Conservation (phyloP, 2,113 vertebrate species). For the Pitta sordida region DNA sequence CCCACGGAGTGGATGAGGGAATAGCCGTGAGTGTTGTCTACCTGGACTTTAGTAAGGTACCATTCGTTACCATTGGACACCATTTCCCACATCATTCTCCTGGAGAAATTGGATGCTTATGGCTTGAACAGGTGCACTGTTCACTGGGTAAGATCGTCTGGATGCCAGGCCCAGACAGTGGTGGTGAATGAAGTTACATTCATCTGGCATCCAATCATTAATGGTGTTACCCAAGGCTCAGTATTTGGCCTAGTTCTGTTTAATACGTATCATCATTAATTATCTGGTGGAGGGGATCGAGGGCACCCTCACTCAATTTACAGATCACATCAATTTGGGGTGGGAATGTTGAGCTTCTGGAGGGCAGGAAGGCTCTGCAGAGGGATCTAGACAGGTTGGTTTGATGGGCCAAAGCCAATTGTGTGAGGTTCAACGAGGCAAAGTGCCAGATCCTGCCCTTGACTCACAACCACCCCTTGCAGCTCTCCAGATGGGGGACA, state of each 20-base stretch:
- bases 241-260: not conserved
- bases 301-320: not conserved
- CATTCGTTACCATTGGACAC: too few species aligned
- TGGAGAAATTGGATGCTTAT: not conserved
- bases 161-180: not conserved
- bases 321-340: not conserved
- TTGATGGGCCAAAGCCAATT: not conserved
- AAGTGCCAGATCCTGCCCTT: not conserved
- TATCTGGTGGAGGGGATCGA: not conserved
- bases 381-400: not conserved
- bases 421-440: not conserved
- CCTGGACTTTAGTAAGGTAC: not conserved
- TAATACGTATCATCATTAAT: too few species aligned
- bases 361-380: not conserved
- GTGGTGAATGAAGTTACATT: not conserved
- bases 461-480: not conserved
- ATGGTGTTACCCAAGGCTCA: not conserved
- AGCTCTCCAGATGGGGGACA: not conserved
- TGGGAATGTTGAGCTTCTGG: not conserved
- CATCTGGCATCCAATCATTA: accelerated
- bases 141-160: not conserved
- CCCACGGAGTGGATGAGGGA: not conserved
- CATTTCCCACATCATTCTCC: not conserved
- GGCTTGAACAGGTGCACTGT: not conserved
- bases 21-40: not conserved